Percentiles rank a stretch among this genome's conserved stretches.
Evolutionary conservation across 2,888 invertebrate genomes (phyloP).

Genomic region (Drosophila parthenogenetica): DNA sequence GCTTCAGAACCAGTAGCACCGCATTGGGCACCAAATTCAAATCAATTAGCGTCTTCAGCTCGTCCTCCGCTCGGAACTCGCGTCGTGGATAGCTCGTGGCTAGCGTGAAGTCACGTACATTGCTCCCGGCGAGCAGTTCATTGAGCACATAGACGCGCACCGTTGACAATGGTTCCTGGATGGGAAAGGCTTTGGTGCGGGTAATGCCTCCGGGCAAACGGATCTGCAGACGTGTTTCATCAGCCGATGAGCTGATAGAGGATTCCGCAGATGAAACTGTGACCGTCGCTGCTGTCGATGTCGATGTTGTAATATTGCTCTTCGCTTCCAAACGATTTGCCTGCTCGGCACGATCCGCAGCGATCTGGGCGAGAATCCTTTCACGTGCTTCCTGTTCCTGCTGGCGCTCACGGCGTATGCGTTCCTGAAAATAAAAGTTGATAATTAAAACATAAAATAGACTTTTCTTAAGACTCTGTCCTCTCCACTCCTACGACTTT

Average conservation of each 20-base stretch:
- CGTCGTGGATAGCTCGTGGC: conserved; percentile 97
- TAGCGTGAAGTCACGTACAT: conserved; percentile 88
- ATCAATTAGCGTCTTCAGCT: conserved; percentile 93
- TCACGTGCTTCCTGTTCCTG: conserved; percentile 95
- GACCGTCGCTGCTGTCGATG: conserved; percentile 81
- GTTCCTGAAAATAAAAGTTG: conserved; percentile 88
- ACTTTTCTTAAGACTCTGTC: no score
- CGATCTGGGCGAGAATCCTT: conserved; percentile 94
- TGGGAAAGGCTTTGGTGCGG: conserved; percentile 91
- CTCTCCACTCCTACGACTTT: no score
- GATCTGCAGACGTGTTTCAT: conserved; percentile 90
- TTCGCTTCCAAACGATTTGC: conserved; percentile 87
- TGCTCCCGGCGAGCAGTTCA: conserved; percentile 51
- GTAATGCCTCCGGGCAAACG: conserved; percentile 91
- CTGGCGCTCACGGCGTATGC: conserved; percentile 92
- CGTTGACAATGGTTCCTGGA: conserved; percentile 95
- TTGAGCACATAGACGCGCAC: conserved; percentile 92
- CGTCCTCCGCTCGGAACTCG: conserved; percentile 94
- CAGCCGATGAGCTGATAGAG: conserved; percentile 31
- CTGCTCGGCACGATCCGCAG: conserved; percentile 91
- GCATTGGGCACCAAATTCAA: conserved; percentile 91
- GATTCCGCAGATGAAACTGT: conserved; percentile 14
- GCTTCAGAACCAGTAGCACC: conserved; percentile 57
- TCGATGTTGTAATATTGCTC: conserved; percentile 28
- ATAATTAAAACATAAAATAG: no score